Conservation (phyloP, 2,113 vertebrate species). For the Dromiciops gliroides region DNA sequence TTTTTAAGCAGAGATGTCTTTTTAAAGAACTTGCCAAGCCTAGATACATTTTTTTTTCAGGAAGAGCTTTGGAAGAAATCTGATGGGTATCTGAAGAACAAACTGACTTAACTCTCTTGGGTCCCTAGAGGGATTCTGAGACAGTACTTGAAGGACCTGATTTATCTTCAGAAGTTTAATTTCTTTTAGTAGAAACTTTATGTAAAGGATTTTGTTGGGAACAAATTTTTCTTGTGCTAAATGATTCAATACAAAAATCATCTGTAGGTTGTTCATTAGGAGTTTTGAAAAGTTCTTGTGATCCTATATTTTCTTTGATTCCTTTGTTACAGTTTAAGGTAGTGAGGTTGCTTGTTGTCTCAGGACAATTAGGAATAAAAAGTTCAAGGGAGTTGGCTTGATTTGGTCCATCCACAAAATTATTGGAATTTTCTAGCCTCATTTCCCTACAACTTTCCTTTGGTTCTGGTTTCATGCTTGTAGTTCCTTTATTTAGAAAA, state of each 20-base stretch:
- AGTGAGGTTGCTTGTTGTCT: slow-evolving; percentile 37
- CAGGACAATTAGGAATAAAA: slow-evolving; percentile 81
- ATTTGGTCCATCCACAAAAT: slow-evolving; percentile 30
- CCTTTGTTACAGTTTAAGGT: slow-evolving; percentile 9
- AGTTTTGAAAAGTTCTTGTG: slow-evolving; percentile 71
- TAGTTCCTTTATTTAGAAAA: background rate
- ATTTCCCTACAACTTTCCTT: slow-evolving; percentile 23
- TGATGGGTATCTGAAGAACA: slow-evolving; percentile 40
- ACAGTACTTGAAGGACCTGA: background rate
- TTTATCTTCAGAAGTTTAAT: background rate
- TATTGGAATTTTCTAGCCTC: background rate
- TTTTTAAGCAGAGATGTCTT: slow-evolving; percentile 82
- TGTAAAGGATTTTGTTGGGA: slow-evolving; percentile 80
- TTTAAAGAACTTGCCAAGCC: slow-evolving; percentile 59
- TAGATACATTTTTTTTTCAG: background rate
- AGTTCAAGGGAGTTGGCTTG: slow-evolving; percentile 87
- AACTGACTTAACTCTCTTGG: slow-evolving; percentile 76
- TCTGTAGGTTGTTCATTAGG: slow-evolving; percentile 68
- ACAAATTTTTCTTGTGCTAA: slow-evolving; percentile 84
- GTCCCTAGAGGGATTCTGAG: background rate
- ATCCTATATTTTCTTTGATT: slow-evolving; percentile 52
- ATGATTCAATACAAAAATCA: slow-evolving; percentile 81
- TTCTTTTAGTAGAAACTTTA: slow-evolving; percentile 62
- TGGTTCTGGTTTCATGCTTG: background rate
- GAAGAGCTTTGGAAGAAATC: slow-evolving; percentile 15